Evolutionary conservation across 2,888 invertebrate species (phyloP), one percentile per base, ranked within the genome.

Genomic region (Tenthredo distinguenda): DNA sequence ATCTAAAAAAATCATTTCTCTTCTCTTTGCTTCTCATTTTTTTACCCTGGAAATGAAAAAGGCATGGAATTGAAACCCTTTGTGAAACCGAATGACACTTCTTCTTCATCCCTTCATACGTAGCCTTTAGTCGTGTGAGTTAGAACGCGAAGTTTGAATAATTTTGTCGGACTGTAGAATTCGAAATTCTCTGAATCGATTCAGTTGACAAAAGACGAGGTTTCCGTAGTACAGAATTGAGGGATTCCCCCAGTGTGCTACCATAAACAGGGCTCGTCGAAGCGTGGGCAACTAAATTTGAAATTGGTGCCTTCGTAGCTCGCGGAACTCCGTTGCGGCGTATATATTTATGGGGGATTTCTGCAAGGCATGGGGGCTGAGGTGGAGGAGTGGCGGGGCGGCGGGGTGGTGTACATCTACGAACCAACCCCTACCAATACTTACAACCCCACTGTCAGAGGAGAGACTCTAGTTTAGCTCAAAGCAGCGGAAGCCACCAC

Each of bases 401-500:
- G 76, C 4, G 5, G 31, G 37, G n/a, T 34, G n/a, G 37, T 72
- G 15, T 71, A 71, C 62, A 34, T 34, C 71, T 26, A 37, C 37
- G 71, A 37, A 15, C 37, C 37, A 71, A n/a, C 37, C 37, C 40
- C 74, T 21, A 40, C 21, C 74, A n/a, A 21, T 34, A 68, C 31
- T 68, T 12, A n/a, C 43, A 47, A 7, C 77, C 77, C 77, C 50
- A 50, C 26, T 5, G 50, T 5, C 37, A 31, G 77, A 50, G 50
- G 47, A 65, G 68, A 68, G 83, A 83, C 47, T 83, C 83, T 65
- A 83, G 68, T 83, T 87, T 87, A 87, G 87, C 87, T 88, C 86
- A 87, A 88, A 88, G 87, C 87, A 88, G 88, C 87, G 87, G 88
- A 88, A 88, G 87, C 87, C 85, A 87, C 88, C 86, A 85, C 86